Evolutionary conservation across 2,888 invertebrate genomes (phyloP), one percentile per base, ranked within the genome.

Genomic region (Loripinus fragilis): DNA sequence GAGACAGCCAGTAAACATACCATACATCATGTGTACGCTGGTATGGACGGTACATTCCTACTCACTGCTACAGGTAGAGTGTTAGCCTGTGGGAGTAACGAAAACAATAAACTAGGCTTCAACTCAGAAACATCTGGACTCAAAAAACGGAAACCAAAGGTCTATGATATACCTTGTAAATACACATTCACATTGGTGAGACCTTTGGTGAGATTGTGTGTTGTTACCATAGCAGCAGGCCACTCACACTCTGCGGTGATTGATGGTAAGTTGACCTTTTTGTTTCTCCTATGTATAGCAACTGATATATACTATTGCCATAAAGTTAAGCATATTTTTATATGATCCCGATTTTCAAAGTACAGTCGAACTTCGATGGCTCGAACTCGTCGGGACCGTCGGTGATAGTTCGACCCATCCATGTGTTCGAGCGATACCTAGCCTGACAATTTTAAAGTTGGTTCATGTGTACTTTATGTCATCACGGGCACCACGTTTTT

Each of bases 51-150:
- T 20, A 90, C 92, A 8, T 92, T 93, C 77, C 84, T 93, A 15
- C 76, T 93, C 30, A 92, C 91, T 20, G 84, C 85, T 42, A 91
- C 90, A 74, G 93, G 93, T 0, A 81, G 91, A 23, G 87, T 93
- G 15, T 80, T 93, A 38, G 93, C 93, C 0, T 92, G 91, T 85
- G 93, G 93, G 10, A 93, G 92, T 74, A 93, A 93, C 76, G 92
- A 93, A 81, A 78, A 89, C 75, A 93, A 93, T 83, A 93, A 93
- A 83, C 89, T 93, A 0, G 93, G 93, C 25, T 89, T 93, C 74
- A 93, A 93, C 83, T 90, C 90, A 30, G 85, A 89, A 65, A 91
- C 91, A 2, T 88, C 90, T 12, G 93, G 93, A 5, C 85, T 93
- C 17, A 83, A 90, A 52, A 91, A 91, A 75, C 80, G 87, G 41